Percentiles rank a stretch among this genome's conserved stretches.
Conservation (phyloP, 2,888 invertebrate species). For the Coenonympha glycerion region DNA sequence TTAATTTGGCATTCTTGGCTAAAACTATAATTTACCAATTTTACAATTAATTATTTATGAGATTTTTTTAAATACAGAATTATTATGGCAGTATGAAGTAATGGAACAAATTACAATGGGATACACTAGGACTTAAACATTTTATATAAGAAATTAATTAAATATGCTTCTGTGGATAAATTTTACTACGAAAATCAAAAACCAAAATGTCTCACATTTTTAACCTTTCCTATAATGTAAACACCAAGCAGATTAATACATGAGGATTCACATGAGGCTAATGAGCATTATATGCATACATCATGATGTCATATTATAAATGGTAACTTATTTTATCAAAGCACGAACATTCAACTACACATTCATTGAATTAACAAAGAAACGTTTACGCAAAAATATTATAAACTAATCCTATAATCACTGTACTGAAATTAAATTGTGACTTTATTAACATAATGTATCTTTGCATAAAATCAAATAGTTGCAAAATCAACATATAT, state of each 20-base stretch:
- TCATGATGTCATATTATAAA: background rate
- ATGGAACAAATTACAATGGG: background rate
- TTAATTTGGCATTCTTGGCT: constrained; percentile 71
- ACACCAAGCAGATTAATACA: background rate
- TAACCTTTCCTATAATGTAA: background rate
- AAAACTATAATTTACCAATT: constrained; percentile 51
- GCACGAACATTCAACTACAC: background rate
- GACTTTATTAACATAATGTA: too few relatives aligned
- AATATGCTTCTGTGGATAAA: background rate
- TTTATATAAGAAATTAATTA: background rate
- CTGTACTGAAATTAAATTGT: too few relatives aligned
- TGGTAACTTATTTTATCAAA: constrained; percentile 1
- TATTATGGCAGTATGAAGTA: background rate
- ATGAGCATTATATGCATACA: background rate
- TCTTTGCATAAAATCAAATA: too few relatives aligned
- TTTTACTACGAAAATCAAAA: background rate
- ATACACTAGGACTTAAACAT: background rate
- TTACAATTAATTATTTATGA: too few relatives aligned
- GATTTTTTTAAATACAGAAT: background rate
- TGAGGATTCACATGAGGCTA: background rate
- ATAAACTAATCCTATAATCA: background rate
- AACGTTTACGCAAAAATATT: background rate
- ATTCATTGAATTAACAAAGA: background rate
- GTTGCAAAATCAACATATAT: too few relatives aligned
- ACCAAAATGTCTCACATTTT: background rate